A percentile compares a stretch with the other conserved stretches of the same genome.
These are phyloP conservation scores for Thaleichthys pacificus DNA, from an alignment of 2,797 vertebrate genomes.

Conservation along the genomic window DNA sequence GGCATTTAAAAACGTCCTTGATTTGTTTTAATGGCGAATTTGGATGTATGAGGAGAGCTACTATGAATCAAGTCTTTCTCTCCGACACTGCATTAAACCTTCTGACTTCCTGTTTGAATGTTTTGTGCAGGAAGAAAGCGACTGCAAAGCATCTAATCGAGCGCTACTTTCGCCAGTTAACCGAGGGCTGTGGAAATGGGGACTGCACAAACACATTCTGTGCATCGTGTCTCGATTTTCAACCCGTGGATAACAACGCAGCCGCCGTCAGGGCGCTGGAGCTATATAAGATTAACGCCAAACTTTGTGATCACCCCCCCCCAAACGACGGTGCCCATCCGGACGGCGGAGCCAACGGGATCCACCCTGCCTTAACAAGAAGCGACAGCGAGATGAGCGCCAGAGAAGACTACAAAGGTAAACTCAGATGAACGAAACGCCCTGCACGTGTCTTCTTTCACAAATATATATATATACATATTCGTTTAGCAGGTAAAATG, in stretches of 20 bases:
- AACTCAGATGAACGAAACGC: conserved; percentile 23
- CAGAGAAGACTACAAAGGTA: conserved; percentile 91
- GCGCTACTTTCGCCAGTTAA: conserved; percentile 99
- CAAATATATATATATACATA: too few species aligned
- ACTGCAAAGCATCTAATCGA: conserved; percentile 99
- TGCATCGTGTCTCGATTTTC: conserved; percentile 91
- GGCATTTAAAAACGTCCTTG: not conserved
- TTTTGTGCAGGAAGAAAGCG: conserved; percentile 96
- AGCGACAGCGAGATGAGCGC: conserved; percentile 82
- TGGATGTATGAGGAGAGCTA: not conserved
- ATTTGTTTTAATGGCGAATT: not conserved
- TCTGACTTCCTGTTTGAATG: conserved; percentile 79
- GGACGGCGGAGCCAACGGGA: conserved; percentile 82
- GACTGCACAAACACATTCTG: conserved; percentile 98
- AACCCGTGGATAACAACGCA: conserved; percentile 94
- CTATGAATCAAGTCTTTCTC: not conserved
- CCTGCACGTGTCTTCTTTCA: not conserved
- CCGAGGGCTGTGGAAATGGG: conserved; percentile 99
- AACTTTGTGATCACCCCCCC: conserved; percentile 95
- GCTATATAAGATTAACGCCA: conserved; percentile 97
- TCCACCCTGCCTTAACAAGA: conserved; percentile 76
- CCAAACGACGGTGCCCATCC: conserved; percentile 83
- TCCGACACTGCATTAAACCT: conserved; percentile 73
- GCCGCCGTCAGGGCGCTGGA: conserved; percentile 97
- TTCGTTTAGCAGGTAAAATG: too few species aligned